A percentile compares a stretch with the other conserved stretches of the same genome.
Evolutionary conservation across 2,113 vertebrate species (phyloP).

Genomic region (Agapornis roseicollis): DNA sequence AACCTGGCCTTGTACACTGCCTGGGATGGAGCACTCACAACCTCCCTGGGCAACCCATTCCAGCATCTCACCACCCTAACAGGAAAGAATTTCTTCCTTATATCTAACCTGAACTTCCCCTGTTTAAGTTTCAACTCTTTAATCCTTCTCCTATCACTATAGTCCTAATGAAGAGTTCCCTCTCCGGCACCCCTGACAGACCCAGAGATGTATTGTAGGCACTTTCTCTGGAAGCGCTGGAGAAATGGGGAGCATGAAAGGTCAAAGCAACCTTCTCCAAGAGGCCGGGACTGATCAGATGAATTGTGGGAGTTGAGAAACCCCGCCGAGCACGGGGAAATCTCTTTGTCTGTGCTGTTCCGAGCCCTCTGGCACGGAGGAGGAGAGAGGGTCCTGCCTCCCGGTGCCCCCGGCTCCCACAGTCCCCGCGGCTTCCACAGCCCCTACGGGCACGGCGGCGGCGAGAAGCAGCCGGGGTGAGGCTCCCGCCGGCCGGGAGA

Average conservation of each 20-base stretch:
- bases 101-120: neutral
- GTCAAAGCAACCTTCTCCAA: neutral
- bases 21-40: neutral
- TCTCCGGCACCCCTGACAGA: neutral
- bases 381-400: no score
- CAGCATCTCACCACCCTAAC: neutral
- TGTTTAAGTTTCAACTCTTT: neutral
- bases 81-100: neutral
- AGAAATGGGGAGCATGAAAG: neutral
- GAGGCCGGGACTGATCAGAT: neutral
- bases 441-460: no score
- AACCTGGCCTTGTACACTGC: neutral
- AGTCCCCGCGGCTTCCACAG: no score
- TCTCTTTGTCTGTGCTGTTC: fast-evolving
- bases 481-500: neutral
- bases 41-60: neutral
- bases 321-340: no score
- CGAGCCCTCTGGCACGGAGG: no score
- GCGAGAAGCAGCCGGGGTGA: neutral
- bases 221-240: neutral
- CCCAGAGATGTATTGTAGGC: neutral
- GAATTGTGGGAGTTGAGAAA: neutral
- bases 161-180: neutral
- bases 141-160: neutral
- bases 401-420: no score